Base-by-base conservation (phyloP, 2,888 invertebrate species). In the Catocala nupta region DNA sequence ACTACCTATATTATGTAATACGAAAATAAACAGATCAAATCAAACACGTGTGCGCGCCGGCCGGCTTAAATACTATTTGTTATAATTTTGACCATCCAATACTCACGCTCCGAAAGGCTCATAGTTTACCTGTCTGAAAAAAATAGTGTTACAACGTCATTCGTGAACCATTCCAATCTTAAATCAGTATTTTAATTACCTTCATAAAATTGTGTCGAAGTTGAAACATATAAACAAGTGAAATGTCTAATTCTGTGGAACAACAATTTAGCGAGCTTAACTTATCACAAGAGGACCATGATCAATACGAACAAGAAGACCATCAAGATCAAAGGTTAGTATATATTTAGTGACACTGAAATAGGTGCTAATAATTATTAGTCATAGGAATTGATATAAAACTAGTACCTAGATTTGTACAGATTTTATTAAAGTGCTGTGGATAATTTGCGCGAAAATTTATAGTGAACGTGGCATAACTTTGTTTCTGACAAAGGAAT, bases 231-330 rank as follows among this genome's bases (percentile, higher is more conserved):
- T 9, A 62, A 62, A 69, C 55, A 68, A 81, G 85, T 87, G 86
- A 84, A 85, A 92, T 92, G 91, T 88, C 91, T 71, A 93, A 90
- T 80, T 92, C 91, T 71, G 90, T 95, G 94, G 96, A 95, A 77
- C 93, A 95, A 88, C 96, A 96, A 87, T 96, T 96, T 91, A 95
- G 96, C 88, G 96, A 96, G 83, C 94, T 96, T 82, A 96, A 95
- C 86, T 90, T 96, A 74, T 95, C 96, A 70, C 96, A 96, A 86
- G 96, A 96, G 86, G 96, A 96, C 87, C 96, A 96, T 80, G 96
- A 96, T 91, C 96, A 96, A 92, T 96, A 96, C 89, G 96, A 96
- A 88, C 96, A 95, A 70, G 96, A 96, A 77, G 96, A 96, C 78
- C 87, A 85, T 59, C 94, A 90, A 77, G 95, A 95, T 78, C 95